Evolutionary conservation across 2,888 invertebrate genomes (phyloP), one percentile per base, ranked within the genome.

Genomic region (Sarcophaga variegata): DNA sequence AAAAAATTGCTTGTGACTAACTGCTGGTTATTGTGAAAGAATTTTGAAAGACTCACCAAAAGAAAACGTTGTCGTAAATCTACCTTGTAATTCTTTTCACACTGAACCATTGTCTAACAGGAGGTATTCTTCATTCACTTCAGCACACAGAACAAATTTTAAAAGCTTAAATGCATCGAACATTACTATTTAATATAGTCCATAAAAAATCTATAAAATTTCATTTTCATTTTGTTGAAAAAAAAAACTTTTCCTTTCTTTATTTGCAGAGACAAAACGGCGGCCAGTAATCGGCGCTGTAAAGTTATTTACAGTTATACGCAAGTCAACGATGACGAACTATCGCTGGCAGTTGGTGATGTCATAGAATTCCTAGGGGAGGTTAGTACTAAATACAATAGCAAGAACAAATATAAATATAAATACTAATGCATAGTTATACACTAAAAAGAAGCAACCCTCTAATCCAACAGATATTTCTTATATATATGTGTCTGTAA

Each of bases 251-350:
- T 78, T 85, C 60, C 81, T 71, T 66, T 85, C 45, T 82, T 59
- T 75, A 49, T 81, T 89, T 88, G 67, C 90, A 94, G 94, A 90
- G 93, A 94, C 89, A 93, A 94, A 91, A 90, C 90, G 91, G 93
- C 90, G 87, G 91, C 92, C 91, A 92, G 88, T 94, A 94, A 92
- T 91, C 95, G 96, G 87, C 95, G 96, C 92, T 97, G 98, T 93
- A 96, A 96, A 92, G 98, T 97, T 74, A 95, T 98, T 89, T 98
- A 97, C 94, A 97, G 97, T 93, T 99, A 99, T 94, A 96, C 96
- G 90, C 98, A 98, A 79, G 97, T 97, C 88, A 98, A 99, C 93
- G 97, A 97, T 85, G 99, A 99, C 94, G 99, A 99, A 93, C 94
- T 99, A 89, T 95, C 96, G 89, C 95, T 99, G 87, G 95, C 95